phyloP scores from a whole-genome alignment of 2,797 vertebrate genomes.

The Botia kubotai region DNA sequence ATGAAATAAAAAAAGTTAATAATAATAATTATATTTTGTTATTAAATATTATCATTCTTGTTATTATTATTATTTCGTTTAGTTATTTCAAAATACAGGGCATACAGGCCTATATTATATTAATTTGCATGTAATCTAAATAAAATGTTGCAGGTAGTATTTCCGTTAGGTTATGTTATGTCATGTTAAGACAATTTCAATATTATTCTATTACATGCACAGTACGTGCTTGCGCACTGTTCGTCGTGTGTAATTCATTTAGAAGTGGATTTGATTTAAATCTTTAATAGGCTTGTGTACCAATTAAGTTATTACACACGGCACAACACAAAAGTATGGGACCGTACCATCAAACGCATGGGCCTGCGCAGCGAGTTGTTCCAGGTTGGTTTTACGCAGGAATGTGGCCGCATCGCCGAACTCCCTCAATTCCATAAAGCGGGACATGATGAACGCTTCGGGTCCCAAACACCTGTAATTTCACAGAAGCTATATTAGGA shows the following conservation, averaged over 20 bases:
- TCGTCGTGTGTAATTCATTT: background rate
- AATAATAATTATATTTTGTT: too few relatives aligned
- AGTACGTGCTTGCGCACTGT: background rate
- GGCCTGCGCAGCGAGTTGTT: constrained; percentile 84
- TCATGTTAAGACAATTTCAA: background rate
- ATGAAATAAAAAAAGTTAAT: too few relatives aligned
- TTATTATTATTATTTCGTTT: too few relatives aligned
- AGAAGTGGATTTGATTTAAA: background rate
- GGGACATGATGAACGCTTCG: constrained; percentile 75
- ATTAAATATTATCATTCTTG: too few relatives aligned
- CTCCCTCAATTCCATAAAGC: constrained; percentile 83
- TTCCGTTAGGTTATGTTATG: background rate
- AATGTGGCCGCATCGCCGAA: constrained; percentile 86
- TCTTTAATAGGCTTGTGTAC: background rate
- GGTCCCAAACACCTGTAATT: constrained; percentile 50
- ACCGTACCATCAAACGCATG: constrained; percentile 86
- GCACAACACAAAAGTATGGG: background rate
- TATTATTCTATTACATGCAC: background rate
- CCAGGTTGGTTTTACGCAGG: constrained; percentile 88
- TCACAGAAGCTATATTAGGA: background rate
- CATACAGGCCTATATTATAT: too few relatives aligned
- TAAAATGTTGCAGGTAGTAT: too few relatives aligned
- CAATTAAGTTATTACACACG: background rate
- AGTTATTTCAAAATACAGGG: too few relatives aligned
- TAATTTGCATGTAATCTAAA: too few relatives aligned